phyloP scores from a whole-genome alignment of 1,140 invertebrate species.

The Paralvinella palmiformis region DNA sequence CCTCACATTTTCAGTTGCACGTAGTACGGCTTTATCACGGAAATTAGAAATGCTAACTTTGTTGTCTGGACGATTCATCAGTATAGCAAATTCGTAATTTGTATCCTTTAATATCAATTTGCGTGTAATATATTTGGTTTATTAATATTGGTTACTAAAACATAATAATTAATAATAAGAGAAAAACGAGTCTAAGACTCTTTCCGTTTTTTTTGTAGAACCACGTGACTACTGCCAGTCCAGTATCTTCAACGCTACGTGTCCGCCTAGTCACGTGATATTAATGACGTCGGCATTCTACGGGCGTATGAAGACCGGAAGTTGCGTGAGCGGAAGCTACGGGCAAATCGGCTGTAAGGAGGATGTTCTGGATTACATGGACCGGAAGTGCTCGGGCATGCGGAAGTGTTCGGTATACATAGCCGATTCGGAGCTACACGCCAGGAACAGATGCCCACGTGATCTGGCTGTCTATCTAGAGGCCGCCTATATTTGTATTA shows the following conservation, averaged over 20 bases:
- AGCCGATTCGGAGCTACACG: not conserved
- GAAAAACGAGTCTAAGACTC: too few relatives aligned
- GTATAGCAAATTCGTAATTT: too few relatives aligned
- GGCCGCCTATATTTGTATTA: not conserved
- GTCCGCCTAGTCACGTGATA: conserved; percentile 9
- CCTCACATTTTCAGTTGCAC: too few relatives aligned
- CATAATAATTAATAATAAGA: too few relatives aligned
- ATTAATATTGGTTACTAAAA: too few relatives aligned
- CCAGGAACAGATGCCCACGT: conserved; percentile 7
- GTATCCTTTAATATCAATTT: too few relatives aligned
- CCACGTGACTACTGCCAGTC: conserved; percentile 14
- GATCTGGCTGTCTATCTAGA: conserved; percentile 14
- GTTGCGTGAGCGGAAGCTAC: conserved; percentile 10
- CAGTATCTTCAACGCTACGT: conserved; percentile 18
- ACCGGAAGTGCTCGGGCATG: conserved; percentile 10
- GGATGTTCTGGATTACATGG: conserved; percentile 9
- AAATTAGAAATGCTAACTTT: too few relatives aligned
- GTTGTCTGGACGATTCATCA: too few relatives aligned
- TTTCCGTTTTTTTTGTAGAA: too few relatives aligned
- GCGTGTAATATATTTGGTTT: too few relatives aligned
- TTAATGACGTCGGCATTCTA: conserved; percentile 17
- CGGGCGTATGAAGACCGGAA: conserved; percentile 19
- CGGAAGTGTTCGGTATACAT: not conserved
- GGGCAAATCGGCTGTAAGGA: not conserved
- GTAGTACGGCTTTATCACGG: too few relatives aligned